phyloP scores from a whole-genome alignment of 1,140 invertebrate genomes.

The Holcopasites calliopsidis region DNA sequence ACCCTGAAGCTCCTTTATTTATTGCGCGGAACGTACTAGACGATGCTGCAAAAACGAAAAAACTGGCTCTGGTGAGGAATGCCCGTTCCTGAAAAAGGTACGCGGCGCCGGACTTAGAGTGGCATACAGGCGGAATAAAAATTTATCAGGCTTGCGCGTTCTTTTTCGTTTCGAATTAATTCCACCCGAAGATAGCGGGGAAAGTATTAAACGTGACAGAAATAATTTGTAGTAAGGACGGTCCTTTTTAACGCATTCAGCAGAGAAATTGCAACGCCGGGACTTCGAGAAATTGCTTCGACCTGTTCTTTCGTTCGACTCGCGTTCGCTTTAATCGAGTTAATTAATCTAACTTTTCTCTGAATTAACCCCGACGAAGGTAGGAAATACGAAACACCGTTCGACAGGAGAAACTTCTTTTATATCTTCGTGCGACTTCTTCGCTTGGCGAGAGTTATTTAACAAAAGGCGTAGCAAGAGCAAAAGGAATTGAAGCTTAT shows the following conservation, averaged over 20 bases:
- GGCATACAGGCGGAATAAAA: background rate
- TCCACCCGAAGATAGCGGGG: background rate
- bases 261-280: background rate
- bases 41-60: background rate
- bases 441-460: background rate
- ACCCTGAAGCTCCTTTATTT: background rate
- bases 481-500: background rate
- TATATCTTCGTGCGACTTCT: background rate
- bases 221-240: background rate
- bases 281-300: background rate
- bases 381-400: background rate
- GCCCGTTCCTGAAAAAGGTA: background rate
- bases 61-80: background rate
- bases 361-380: background rate
- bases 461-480: background rate
- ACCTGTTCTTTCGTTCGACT: background rate
- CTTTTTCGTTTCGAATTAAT: background rate
- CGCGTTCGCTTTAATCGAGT: background rate
- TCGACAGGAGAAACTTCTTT: background rate
- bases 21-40: background rate
- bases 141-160: background rate
- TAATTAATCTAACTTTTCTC: background rate
- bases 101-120: background rate
- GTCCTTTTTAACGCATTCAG: background rate
- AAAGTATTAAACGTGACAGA: background rate